Percentiles rank a stretch among this genome's conserved stretches.
These are phyloP conservation scores for Agelas oroides DNA, from an alignment of 37 sponge, comb jelly and placozoan genomes.

Conservation along the genomic window DNA sequence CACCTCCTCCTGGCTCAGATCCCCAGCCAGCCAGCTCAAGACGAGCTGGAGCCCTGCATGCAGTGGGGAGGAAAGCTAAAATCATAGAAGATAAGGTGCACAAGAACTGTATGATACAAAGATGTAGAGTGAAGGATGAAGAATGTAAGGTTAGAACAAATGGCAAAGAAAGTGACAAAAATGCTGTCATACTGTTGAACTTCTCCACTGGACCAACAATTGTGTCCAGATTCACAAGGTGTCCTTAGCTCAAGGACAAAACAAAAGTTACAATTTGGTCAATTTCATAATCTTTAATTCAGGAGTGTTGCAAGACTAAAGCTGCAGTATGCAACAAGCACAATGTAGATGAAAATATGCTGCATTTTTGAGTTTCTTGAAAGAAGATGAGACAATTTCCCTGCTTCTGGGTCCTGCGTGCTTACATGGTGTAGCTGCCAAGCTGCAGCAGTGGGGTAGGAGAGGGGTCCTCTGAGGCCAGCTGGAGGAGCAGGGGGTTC, in stretches of 20 bases:
- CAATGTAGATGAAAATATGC: no score
- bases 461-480: conserved; percentile 34
- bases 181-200: no score
- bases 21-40: conserved; percentile 64
- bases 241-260: no score
- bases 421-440: conserved; percentile 49
- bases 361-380: no score
- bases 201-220: no score
- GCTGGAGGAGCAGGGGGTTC: conserved; percentile 45
- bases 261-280: no score
- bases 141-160: not conserved
- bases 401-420: not conserved
- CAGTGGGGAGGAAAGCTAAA: not conserved
- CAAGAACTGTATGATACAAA: not conserved
- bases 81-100: not conserved
- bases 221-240: no score
- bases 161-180: not conserved
- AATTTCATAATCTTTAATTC: no score
- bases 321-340: no score
- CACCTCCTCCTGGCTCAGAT: conserved; percentile 31
- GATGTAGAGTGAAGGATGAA: not conserved
- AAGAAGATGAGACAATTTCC: no score
- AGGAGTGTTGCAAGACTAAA: no score
- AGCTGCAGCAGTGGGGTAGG: conserved; percentile 43
- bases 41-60: conserved; percentile 47